Evolutionary conservation across 2,888 invertebrate species (phyloP), one percentile per base, ranked within the genome.

Genomic region (Drosophila picticornis): DNA sequence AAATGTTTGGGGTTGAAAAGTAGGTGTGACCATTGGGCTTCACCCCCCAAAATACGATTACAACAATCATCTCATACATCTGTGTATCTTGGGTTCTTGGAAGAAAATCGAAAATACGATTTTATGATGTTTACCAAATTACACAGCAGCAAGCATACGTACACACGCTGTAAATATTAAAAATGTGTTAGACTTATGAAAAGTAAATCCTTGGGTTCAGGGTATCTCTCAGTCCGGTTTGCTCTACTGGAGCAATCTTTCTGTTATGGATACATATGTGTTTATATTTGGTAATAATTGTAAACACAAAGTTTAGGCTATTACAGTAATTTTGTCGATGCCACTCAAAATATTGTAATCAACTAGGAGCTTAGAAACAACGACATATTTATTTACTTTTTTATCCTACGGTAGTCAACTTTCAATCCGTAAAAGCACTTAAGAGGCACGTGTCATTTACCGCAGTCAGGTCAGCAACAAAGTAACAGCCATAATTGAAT

Each of bases 341-440:
- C 40, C 53, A 73, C 51, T 74, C 46, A 40, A 29, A 59, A 38
- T 66, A 48, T 48, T 63, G 50, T 51, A 57, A 56, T 57, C n/a
- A 25, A 38, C 68, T 29, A 36, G 19, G n/a, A 51, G 43, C 60
- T 61, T 19, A 3, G 36, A 40, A 31, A 61, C n/a, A 27, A 58
- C 34, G 43, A 48, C 34, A 66, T 57, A 57, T 74, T 46, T 63
- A 63, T 60, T 55, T 51, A 50, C 48, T 63, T 60, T 67, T 51
- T 36, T 36, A 38, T 36, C 25, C 25, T 34, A 50, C 29, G 31
- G 51, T 29, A 36, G 25, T 34, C 38, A 52, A 57, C 58, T 76
- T 60, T 31, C 31, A 53, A 83, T 77, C 59, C 52, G 60, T 40
- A 80, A 90, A 80, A 72, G 79, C 90, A 89, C 88, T 88, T 87